Evolutionary conservation across 2,113 vertebrate species (phyloP), one percentile per base, ranked within the genome.

Genomic region (Lonchura striata): DNA sequence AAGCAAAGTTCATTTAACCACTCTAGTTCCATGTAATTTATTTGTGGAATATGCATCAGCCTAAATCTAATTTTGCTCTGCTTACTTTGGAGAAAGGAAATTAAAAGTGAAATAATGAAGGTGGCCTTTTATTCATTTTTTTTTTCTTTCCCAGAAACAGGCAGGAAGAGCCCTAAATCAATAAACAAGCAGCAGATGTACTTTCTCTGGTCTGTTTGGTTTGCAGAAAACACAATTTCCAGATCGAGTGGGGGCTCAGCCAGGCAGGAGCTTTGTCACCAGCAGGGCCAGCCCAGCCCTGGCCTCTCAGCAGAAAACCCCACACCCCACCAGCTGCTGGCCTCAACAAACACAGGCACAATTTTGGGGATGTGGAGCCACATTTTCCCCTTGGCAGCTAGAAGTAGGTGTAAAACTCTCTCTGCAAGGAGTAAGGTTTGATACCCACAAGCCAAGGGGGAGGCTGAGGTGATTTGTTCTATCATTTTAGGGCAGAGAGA

Each of bases 11-110:
- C 92, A 94, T 92, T 93, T 83, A 94, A 91, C 95, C 95, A 64
- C 93, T 92, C 76, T 42, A 60, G 88, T 86, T 60, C 94, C 82
- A 83, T 60, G 56, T 59, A 86, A 86, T 94, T 93, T 96, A 93
- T 95, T 96, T 96, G 60, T 84, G 94, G 94, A 93, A 66, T 66
- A 90, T 35, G 90, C 95, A 96, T 88, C 90, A 92, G 79, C 54
- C 88, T 92, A 44, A 78, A 88, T 86, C 92, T 96, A 96, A 95
- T 96, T 97, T 96, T 96, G 86, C 80, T 64, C 77, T 95, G 95
- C 81, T 97, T 95, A 78, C 86, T 95, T 94, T 96, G 82, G 95
- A 88, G 83, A 95, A 92, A 83, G 90, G 88, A 95, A 96, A 96
- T 88, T 80, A 90, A 92, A 96, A 93, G 88, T 75, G 68, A 96